These are phyloP conservation scores for Zaprionus lineosus DNA, from an alignment of 2,888 invertebrate genomes.

Conservation along the genomic window DNA sequence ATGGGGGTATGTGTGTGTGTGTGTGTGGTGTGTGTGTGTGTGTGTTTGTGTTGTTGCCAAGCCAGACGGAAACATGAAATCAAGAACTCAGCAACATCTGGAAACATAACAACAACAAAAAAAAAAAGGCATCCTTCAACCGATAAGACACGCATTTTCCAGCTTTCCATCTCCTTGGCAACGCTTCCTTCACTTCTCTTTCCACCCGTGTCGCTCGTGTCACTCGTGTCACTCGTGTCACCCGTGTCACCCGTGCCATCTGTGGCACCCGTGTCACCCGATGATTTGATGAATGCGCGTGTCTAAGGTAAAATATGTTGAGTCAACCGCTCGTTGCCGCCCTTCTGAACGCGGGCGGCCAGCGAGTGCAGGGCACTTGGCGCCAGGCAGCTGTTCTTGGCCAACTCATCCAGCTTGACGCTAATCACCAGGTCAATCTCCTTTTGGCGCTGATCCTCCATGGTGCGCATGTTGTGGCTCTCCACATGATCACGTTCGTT, in stretches of 20 bases:
- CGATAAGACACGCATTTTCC: constrained; percentile 7
- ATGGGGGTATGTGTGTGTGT: neutral
- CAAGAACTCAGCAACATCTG: constrained; percentile 10
- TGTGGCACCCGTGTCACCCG: no score
- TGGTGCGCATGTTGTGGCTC: neutral
- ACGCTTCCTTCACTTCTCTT: no score
- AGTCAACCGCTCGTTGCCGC: constrained; percentile 29
- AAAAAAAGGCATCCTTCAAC: no score
- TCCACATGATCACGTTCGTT: constrained; percentile 45
- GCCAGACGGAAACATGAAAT: constrained; percentile 11
- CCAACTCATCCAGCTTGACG: constrained; percentile 58
- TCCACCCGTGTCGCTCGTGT: no score
- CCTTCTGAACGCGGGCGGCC: constrained; percentile 45
- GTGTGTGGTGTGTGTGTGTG: neutral
- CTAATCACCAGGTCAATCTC: constrained; percentile 67
- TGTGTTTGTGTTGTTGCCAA: constrained; percentile 24
- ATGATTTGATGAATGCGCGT: no score
- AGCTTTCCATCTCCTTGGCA: no score
- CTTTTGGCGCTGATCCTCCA: constrained; percentile 47
- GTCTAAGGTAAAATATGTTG: constrained; percentile 2
- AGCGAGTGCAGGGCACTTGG: constrained; percentile 35
- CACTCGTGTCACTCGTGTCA: no score
- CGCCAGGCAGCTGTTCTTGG: constrained; percentile 51
- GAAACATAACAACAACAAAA: constrained; percentile 9
- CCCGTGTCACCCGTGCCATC: no score